These are phyloP conservation scores for Palythoa grandiflora DNA, from an alignment of 92 coral and sea anemone species.

Conservation along the genomic window DNA sequence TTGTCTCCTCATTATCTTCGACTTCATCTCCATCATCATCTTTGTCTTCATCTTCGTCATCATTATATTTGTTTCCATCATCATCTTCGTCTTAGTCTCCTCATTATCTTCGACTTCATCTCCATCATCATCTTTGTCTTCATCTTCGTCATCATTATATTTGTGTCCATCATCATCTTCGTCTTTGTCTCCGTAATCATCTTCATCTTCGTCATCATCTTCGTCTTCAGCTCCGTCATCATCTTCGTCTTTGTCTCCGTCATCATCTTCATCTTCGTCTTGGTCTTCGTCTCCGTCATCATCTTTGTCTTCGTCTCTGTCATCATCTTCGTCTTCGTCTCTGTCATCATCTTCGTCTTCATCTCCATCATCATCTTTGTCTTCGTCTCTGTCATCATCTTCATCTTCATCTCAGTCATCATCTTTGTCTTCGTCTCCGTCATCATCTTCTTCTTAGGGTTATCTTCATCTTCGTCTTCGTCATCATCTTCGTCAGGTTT, in stretches of 20 bases:
- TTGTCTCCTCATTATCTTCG: neutral
- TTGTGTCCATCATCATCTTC: neutral
- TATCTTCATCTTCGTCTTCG: neutral
- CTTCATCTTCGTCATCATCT: too few relatives aligned
- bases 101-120: neutral
- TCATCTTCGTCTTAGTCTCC: neutral
- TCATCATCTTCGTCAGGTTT: too few relatives aligned
- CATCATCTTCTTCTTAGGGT: neutral
- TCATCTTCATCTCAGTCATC: neutral
- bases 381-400: neutral
- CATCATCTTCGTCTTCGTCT: too few relatives aligned
- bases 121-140: neutral
- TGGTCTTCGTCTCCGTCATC: too few relatives aligned
- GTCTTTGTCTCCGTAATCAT: neutral
- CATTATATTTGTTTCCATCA: neutral
- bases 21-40: neutral
- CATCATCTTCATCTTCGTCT: too few relatives aligned
- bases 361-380: too few relatives aligned
- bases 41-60: neutral
- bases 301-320: too few relatives aligned
- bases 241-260: too few relatives aligned
- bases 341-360: too few relatives aligned
- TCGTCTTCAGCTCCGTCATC: too few relatives aligned
- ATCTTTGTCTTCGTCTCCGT: neutral
- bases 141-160: neutral